Conservation (phyloP, 2,888 invertebrate genomes). For the Meandrusa payeni region DNA sequence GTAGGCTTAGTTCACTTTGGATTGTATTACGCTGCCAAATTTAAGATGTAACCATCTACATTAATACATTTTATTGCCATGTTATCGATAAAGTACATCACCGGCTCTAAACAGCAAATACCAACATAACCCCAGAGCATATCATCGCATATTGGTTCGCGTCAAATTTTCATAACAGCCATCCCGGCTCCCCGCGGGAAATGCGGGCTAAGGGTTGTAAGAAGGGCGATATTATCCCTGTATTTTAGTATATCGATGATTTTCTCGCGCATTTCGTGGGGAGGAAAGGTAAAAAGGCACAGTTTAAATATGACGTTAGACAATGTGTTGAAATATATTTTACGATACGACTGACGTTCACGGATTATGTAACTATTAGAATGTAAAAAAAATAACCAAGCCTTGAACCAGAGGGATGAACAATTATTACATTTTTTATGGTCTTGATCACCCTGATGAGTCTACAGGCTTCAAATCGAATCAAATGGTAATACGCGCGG, state of each 20-base stretch:
- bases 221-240: slow-evolving; percentile 20
- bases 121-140: slow-evolving; percentile 46
- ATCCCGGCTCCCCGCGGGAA: slow-evolving; percentile 53
- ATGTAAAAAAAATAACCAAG: no score
- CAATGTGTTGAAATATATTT: slow-evolving; percentile 21
- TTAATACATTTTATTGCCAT: no score
- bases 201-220: slow-evolving; percentile 37
- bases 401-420: no score
- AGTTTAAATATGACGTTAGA: slow-evolving; percentile 14
- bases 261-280: slow-evolving; percentile 43
- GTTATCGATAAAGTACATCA: slow-evolving; percentile 1
- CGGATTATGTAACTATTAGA: no score
- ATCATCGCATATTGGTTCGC: slow-evolving; percentile 68
- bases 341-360: no score
- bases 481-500: no score
- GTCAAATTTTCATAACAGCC: slow-evolving; percentile 72
- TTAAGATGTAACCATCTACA: no score
- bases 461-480: no score
- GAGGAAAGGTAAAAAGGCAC: slow-evolving; percentile 11
- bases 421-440: no score
- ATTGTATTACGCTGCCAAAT: no score
- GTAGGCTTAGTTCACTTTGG: no score
- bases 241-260: slow-evolving; percentile 64
- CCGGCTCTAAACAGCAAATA: slow-evolving; percentile 44
- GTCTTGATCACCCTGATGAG: no score